Evolutionary conservation across 2,113 vertebrate genomes (phyloP), one percentile per base, ranked within the genome.

Genomic region (Semnornis frantzii): DNA sequence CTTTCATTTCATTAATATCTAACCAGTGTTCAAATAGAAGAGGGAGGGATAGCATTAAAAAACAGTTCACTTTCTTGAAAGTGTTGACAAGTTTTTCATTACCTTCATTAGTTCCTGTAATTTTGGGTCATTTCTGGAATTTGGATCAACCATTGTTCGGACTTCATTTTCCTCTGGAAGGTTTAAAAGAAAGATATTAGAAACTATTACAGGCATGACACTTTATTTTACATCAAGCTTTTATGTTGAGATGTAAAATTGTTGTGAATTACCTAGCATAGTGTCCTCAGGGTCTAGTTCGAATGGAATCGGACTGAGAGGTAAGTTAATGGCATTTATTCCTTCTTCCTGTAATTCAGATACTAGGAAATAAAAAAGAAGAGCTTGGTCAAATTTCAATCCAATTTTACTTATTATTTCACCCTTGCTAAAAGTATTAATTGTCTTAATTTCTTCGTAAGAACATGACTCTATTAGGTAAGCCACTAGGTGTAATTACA

Each of bases 291-390:
- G 99, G 97, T 99, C 99, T 96, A 99, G 97, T 97, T 99, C 99
- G 1, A 99, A 99, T 87, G 99, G 98, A 80, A 99, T 98, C 9
- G 99, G 99, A 94, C 98, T 99, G 93, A 99, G 98, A 55, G 99
- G 99, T 92, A 99, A 98, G 97, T 99, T 99, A 97, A 99, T 99
- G 97, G 99, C 99, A 37, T 99, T 99, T 88, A 99, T 99, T 82
- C 99, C 99, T 96, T 99, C 99, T 94, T 99, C 99, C 97, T 99
- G 99, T 93, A 99, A 98, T 97, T 99, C 99, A 6, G 99, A 99
- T 64, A 99, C 99, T 99, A 75, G 30, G 58, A 69, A 95, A 93
- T 79, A 78, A 97, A 95, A 77, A 86, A 82, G 39, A 89, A 95
- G 63, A 94, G 15, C 64, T 66, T 52, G n/a, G 90, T 97, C 83